Percentiles rank a stretch among this genome's conserved stretches.
Evolutionary conservation across 2,113 vertebrate species (phyloP).

Genomic region (Chaetodon trifascialis): DNA sequence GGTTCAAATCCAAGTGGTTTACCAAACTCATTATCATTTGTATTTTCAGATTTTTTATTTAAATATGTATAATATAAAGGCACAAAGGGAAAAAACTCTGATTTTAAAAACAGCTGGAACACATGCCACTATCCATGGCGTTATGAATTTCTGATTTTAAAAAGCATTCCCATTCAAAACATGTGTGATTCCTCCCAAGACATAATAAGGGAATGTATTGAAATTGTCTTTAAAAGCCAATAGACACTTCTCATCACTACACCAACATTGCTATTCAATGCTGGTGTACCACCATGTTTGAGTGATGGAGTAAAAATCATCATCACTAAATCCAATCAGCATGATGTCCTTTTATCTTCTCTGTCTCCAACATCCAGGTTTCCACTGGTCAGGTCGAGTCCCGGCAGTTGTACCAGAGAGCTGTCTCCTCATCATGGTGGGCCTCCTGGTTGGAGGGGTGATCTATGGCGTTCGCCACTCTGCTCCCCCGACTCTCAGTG

Average conservation of each 20-base stretch:
- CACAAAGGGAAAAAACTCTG: not conserved
- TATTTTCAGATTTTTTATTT: not conserved
- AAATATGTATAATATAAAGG: not conserved
- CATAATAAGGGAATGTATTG: not conserved
- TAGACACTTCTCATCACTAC: not conserved
- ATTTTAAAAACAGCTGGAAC: not conserved
- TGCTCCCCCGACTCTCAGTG: conserved; percentile 85
- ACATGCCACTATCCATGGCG: not conserved
- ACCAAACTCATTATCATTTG: too few species aligned
- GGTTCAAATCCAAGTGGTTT: not conserved
- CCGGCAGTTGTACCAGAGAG: conserved; percentile 87
- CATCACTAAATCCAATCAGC: not conserved
- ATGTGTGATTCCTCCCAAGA: not conserved
- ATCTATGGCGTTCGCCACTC: conserved; percentile 86
- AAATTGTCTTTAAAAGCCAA: not conserved
- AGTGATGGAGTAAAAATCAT: too few species aligned
- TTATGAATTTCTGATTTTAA: not conserved
- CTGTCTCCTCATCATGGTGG: conserved; percentile 88
- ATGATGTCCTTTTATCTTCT: not conserved
- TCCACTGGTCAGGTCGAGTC: conserved; percentile 87
- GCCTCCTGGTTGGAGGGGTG: conserved; percentile 87
- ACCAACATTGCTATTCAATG: too few species aligned
- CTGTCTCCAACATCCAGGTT: conserved; percentile 72
- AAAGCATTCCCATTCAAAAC: not conserved
- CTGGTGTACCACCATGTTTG: not conserved